Base-by-base conservation (phyloP, 2,888 invertebrate species). In the Spodoptera picta region DNA sequence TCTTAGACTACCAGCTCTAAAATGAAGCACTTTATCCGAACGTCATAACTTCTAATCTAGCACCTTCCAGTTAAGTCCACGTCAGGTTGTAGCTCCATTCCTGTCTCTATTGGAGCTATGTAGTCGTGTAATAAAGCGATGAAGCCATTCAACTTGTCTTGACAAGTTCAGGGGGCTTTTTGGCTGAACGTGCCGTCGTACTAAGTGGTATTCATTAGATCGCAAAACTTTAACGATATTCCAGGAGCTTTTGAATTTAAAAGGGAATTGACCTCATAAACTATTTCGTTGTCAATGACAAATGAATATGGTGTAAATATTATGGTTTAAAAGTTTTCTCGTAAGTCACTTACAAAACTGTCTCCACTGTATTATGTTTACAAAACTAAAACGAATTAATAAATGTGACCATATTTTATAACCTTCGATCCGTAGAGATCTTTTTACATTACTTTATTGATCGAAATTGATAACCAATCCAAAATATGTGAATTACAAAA, bases 161-260 rank as follows among this genome's bases (percentile, higher is more conserved):
- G 23, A 23, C 48, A 46, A 65, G 63, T 60, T 66, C 59, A 42
- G 53, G 53, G 52, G 31, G 59, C 44, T 56, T 63, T 56, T 57
- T 57, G 61, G 54, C 50, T 44, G 48, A 55, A 51, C 46, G 46
- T 46, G 52, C 52, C 27, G 19, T 56, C 48, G 36, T 12, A 53
- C 52, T 60, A 53, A 68, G 43, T 53, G 31, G 56, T 50, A 69
- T 65, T 62, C 53, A 52, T 65, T 56, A 63, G 44, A 54, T 12
- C 24, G 50, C n/a, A 63, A 19, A 57, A 60, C 36, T 50, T 53
- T 47, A 31, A 42, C n/a, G 23, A 43, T 50, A 48, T 54, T 47
- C 50, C 14, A 50, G 53, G 50, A 27, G 47, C 50, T 36, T 47
- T 64, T 51, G 45, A 62, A 60, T 63, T 31, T 56, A 56, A n/a